Conservation (phyloP, 2,888 invertebrate genomes). For the Conistra vaccinii region DNA sequence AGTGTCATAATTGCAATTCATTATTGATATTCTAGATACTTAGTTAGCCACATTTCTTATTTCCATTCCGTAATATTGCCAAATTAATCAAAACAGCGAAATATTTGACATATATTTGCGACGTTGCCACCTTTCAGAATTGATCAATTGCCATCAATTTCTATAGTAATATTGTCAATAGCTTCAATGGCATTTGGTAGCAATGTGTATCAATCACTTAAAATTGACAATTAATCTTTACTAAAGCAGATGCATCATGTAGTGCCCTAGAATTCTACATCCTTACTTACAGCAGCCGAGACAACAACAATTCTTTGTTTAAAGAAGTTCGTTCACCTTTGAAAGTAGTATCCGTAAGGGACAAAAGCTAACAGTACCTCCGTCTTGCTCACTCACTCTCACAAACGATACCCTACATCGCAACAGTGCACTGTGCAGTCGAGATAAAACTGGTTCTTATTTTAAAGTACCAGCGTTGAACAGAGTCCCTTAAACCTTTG, state of each 20-base stretch:
- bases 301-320: slow-evolving; percentile 14
- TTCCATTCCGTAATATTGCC: no score
- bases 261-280: slow-evolving; percentile 6
- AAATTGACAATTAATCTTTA: neutral
- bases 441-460: neutral
- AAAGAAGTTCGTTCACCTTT: slow-evolving; percentile 19
- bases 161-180: neutral
- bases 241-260: neutral
- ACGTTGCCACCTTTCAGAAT: no score
- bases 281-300: neutral
- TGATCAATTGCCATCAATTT: no score
- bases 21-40: no score
- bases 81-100: no score
- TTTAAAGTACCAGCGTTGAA: neutral
- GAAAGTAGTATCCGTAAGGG: neutral
- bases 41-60: no score
- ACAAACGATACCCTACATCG: neutral
- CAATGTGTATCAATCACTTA: neutral
- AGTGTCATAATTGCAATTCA: no score
- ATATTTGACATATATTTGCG: no score
- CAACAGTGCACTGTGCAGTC: neutral
- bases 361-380: slow-evolving; percentile 5
- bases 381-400: slow-evolving; percentile 11
- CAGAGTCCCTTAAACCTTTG: neutral
- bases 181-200: neutral